Base-by-base conservation (phyloP, 2,888 invertebrate species). In the Esperia sulphurella region DNA sequence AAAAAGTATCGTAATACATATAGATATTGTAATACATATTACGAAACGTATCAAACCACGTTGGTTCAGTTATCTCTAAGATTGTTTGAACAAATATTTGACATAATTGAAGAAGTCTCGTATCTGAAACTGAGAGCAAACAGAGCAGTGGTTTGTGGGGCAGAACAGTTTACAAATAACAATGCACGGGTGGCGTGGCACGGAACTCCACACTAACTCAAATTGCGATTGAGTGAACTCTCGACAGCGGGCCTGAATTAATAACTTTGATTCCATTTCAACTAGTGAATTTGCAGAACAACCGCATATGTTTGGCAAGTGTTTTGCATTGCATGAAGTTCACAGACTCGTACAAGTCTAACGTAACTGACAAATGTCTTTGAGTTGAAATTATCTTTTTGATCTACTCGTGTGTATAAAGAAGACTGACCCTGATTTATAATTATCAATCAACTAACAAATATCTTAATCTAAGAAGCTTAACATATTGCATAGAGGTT, bases 91-190 rank as follows among this genome's bases (percentile, higher is more conserved):
- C 33, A 10, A 33, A 33, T 33, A 33, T 33, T 33, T 33, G 10
- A 33, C 1, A 10, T 12, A 37, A 37, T 37, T 12, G 42, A 40
- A 45, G 13, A 45, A 45, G 45, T 21, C 40, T 40, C 31, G 45
- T 31, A 21, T 31, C 31, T 13, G 13, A 45, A 40, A 45, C n/a
- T 14, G 14, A 12, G 38, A 30, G 14, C 40, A 43, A 45, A 46
- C 40, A 49, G 37, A 14, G 37, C 38, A n/a, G 39, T 14, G 41
- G 33, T 39, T 14, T 13, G 39, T 8, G 37, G 13, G 45, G 30
- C 51, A 45, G 54, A 52, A 53, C 55, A 56, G 58, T 59, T 63
- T 54, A 54, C 65, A 61, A 64, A 68, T 65, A 71, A 69, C 68
- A 66, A 64, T 61, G 65, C 57, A 46, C 50, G 37, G 48, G 48